phyloP scores from a whole-genome alignment of 2,888 invertebrate species.

The Cryptophagus acutangulus region DNA sequence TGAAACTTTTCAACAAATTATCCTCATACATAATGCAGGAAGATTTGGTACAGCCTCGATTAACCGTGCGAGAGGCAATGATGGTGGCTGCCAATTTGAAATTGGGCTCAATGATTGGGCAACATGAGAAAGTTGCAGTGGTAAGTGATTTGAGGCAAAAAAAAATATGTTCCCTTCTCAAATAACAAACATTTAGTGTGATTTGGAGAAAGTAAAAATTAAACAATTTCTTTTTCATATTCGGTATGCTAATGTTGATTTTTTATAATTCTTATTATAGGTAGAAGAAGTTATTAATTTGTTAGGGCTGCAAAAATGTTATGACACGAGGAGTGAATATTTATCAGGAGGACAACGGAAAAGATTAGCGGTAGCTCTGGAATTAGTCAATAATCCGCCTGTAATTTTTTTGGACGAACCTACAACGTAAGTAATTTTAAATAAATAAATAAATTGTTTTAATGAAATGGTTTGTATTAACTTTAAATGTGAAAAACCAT shows the following conservation, averaged over 20 bases:
- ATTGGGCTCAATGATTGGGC: constrained; percentile 56
- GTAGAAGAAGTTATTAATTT: constrained; percentile 69
- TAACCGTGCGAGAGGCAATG: constrained; percentile 72
- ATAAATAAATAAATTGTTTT: no score
- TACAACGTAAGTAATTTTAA: constrained; percentile 59
- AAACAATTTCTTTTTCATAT: constrained; percentile 8
- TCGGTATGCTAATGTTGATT: background rate
- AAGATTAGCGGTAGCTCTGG: constrained; percentile 69
- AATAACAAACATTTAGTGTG: background rate
- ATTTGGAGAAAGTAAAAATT: background rate
- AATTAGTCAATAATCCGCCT: constrained; percentile 77
- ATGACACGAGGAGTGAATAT: constrained; percentile 59
- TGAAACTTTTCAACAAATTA: constrained; percentile 67
- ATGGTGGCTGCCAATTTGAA: constrained; percentile 69
- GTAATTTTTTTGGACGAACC: constrained; percentile 79
- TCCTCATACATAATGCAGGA: constrained; percentile 81
- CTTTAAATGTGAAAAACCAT: background rate
- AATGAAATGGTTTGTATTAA: background rate
- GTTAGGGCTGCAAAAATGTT: constrained; percentile 62
- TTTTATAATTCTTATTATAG: constrained; percentile 44
- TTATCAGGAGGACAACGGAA: constrained; percentile 77
- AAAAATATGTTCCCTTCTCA: no score
- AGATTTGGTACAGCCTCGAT: constrained; percentile 63
- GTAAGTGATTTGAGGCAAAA: no score
- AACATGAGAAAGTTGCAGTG: constrained; percentile 57